Conservation (phyloP, 2,113 vertebrate genomes). For the Aplodontia rufa region DNA sequence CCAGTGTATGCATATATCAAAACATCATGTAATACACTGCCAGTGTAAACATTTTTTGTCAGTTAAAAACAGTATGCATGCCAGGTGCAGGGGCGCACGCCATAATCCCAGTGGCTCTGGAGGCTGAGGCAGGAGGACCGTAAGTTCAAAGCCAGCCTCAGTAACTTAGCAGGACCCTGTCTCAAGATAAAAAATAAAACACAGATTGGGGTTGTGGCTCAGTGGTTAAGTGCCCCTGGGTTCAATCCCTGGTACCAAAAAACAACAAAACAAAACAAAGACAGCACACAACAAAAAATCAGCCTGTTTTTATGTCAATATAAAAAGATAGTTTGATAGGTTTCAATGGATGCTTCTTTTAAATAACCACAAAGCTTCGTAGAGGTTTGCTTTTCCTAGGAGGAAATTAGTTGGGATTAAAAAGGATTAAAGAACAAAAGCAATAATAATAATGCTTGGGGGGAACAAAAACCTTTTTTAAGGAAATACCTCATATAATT, state of each 20-base stretch:
- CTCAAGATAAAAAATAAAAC: too few species aligned
- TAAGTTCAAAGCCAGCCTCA: too few species aligned
- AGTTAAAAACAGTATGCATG: neutral
- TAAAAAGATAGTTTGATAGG: slow-evolving; percentile 30
- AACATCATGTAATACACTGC: neutral
- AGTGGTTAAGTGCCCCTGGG: too few species aligned
- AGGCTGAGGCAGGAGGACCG: too few species aligned
- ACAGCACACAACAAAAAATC: neutral
- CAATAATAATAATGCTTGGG: neutral
- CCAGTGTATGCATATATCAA: neutral
- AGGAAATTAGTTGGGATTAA: slow-evolving; percentile 17
- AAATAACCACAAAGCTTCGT: slow-evolving; percentile 31
- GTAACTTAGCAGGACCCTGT: too few species aligned
- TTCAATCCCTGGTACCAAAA: too few species aligned
- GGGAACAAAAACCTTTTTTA: neutral
- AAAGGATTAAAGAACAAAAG: slow-evolving; percentile 8
- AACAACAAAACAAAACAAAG: too few species aligned
- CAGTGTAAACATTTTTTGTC: neutral
- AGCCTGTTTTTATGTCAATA: slow-evolving; percentile 4
- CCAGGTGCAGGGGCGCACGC: too few species aligned
- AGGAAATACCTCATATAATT: slow-evolving; percentile 1
- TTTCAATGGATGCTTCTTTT: neutral
- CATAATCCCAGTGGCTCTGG: too few species aligned
- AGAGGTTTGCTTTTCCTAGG: neutral
- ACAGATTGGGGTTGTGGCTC: too few species aligned